These are phyloP conservation scores for Cryptotis parvus DNA, from an alignment of 2,113 vertebrate genomes.

Conservation along the genomic window DNA sequence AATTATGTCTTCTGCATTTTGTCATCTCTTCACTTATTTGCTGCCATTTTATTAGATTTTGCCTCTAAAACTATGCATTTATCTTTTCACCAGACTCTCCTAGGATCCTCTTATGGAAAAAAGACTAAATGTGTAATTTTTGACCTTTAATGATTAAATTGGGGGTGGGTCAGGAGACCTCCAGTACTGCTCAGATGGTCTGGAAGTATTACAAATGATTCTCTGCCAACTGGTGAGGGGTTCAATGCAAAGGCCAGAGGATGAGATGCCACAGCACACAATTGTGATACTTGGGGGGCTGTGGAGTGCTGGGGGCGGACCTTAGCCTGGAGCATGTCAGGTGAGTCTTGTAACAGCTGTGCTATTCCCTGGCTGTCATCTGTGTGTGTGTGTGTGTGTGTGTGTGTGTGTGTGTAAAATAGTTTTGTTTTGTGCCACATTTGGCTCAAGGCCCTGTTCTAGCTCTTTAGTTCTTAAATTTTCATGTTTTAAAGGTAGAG, in stretches of 20 bases:
- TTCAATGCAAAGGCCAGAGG: too few relatives aligned
- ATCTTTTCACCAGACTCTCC: not conserved
- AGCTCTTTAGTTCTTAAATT: not conserved
- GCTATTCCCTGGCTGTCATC: too few relatives aligned
- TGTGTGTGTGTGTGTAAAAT: not conserved
- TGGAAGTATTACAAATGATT: too few relatives aligned
- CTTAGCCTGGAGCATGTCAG: too few relatives aligned
- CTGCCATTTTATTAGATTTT: not conserved
- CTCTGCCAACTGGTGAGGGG: too few relatives aligned
- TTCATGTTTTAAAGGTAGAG: not conserved
- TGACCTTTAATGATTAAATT: not conserved
- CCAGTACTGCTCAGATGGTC: too few relatives aligned
- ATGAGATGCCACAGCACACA: too few relatives aligned
- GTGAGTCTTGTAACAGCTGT: too few relatives aligned
- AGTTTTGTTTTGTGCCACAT: not conserved
- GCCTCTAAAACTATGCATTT: not conserved
- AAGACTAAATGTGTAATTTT: not conserved
- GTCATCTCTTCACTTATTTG: not conserved
- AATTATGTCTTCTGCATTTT: not conserved
- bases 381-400: not conserved
- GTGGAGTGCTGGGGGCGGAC: too few relatives aligned
- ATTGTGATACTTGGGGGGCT: too few relatives aligned
- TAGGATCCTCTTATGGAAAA: conserved; percentile 6
- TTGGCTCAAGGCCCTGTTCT: not conserved
- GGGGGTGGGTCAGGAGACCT: too few relatives aligned